These are phyloP conservation scores for Idaea biselata DNA, from an alignment of 2,888 invertebrate genomes.

Conservation along the genomic window DNA sequence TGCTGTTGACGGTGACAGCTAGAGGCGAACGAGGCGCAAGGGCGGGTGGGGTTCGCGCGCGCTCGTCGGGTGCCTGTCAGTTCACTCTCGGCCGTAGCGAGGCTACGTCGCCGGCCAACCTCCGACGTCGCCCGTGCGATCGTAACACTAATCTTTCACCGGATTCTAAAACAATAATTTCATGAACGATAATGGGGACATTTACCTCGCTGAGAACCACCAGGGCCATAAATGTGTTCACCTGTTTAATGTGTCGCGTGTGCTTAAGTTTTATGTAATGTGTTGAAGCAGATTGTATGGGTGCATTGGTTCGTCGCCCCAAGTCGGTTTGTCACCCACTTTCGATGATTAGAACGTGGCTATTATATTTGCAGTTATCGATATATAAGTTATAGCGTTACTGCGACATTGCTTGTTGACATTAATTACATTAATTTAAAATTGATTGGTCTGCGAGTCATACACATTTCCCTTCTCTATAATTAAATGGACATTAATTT, in stretches of 20 bases:
- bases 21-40: conserved; percentile 38
- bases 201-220: conserved; percentile 29
- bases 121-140: conserved; percentile 39
- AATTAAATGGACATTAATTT: neutral
- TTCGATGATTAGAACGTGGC: conserved; percentile 57
- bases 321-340: conserved; percentile 59
- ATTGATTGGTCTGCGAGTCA: neutral
- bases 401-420: conserved; percentile 44
- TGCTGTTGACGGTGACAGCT: conserved; percentile 62
- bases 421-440: conserved; percentile 1
- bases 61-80: conserved; percentile 51
- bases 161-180: conserved; percentile 36
- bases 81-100: conserved; percentile 55
- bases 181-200: conserved; percentile 40
- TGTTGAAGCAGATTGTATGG: conserved; percentile 63
- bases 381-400: conserved; percentile 27
- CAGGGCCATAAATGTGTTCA: conserved; percentile 46
- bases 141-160: conserved; percentile 41
- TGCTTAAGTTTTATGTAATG: conserved; percentile 51
- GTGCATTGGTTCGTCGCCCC: conserved; percentile 61
- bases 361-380: conserved; percentile 42
- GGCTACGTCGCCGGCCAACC: conserved; percentile 31
- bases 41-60: conserved; percentile 51
- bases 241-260: conserved; percentile 60
- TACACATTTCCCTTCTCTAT: neutral